Evolutionary conservation across 2,113 vertebrate species (phyloP), one percentile per base, ranked within the genome.

Genomic region (human (Homo sapiens)): DNA sequence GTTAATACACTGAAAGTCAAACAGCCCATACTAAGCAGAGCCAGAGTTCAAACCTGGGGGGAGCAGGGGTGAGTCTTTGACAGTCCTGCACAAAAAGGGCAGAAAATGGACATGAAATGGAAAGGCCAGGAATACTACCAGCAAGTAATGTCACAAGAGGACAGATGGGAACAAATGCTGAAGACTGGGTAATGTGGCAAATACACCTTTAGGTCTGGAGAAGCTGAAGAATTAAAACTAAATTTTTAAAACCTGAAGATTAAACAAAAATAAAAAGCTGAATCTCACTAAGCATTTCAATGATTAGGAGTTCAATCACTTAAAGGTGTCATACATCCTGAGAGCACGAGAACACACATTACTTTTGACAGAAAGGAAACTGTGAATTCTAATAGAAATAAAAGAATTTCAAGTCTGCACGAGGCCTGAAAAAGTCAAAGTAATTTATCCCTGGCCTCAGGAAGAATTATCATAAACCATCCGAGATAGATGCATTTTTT

Each of bases 391-490:
- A 97, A 98, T 80, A 89, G 96, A 96, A 97, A 97, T 94, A 92
- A 97, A 95, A 95, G 68, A 93, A 95, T 78, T 64, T 93, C 55
- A 45, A 91, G 82, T 9, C 70, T 84, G 66, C 48, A 40, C 0
- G 4, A 95, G 84, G 96, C 50, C 96, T 85, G 75, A 76, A 84
- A 76, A 94, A 90, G 94, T 96, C 95, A 92, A 85, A 97, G 87
- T 96, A 91, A 98, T 96, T 97, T 96, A 96, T 96, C 43, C 75
- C 38, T 0, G 1, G 94, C 95, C 85, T 96, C 59, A 61, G 95
- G 78, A 90, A 92, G 92, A 97, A 97, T 97, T 96, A 96, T 70
- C 93, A 97, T 94, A 97, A 97, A 96, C 93, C 87, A 75, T 84
- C 75, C 0, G 4, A 96, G 96, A 97, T 66, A 96, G 96, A 94